Percentiles rank a stretch among this genome's conserved stretches.
phyloP scores from a whole-genome alignment of 2,888 invertebrate genomes.

The Timema podura region DNA sequence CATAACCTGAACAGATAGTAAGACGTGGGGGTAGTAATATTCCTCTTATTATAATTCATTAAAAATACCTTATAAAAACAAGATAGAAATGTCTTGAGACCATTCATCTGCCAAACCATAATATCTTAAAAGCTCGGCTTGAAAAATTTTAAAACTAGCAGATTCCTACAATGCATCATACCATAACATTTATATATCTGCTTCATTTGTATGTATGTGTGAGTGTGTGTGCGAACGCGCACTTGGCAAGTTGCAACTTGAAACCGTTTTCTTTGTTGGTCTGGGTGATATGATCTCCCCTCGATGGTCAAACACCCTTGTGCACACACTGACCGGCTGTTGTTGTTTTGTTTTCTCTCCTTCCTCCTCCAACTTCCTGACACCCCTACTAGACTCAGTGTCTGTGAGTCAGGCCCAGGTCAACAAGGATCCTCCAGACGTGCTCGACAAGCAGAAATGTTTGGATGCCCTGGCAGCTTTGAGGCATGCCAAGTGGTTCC shows the following conservation, averaged over 20 bases:
- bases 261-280: slow-evolving; percentile 29
- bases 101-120: no score
- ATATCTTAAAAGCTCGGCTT: no score
- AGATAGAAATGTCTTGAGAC: no score
- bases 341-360: slow-evolving; percentile 30
- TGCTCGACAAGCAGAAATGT: slow-evolving; percentile 98
- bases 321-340: slow-evolving; percentile 45
- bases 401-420: slow-evolving; percentile 40
- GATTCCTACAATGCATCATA: no score
- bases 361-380: slow-evolving; percentile 24
- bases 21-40: no score
- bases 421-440: slow-evolving; percentile 70
- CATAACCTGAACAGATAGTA: no score
- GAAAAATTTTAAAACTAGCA: no score
- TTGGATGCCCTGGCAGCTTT: slow-evolving; percentile 99
- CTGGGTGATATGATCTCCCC: slow-evolving; percentile 10
- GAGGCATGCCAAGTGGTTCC: slow-evolving; percentile 99
- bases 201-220: no score
- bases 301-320: slow-evolving; percentile 71
- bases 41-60: no score
- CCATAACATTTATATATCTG: no score
- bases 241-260: slow-evolving; percentile 18
- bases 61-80: no score
- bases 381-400: slow-evolving; percentile 31
- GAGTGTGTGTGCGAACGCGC: no score